Evolutionary conservation across 2,797 vertebrate species (phyloP).

Genomic region (Sebastes nivosus): DNA sequence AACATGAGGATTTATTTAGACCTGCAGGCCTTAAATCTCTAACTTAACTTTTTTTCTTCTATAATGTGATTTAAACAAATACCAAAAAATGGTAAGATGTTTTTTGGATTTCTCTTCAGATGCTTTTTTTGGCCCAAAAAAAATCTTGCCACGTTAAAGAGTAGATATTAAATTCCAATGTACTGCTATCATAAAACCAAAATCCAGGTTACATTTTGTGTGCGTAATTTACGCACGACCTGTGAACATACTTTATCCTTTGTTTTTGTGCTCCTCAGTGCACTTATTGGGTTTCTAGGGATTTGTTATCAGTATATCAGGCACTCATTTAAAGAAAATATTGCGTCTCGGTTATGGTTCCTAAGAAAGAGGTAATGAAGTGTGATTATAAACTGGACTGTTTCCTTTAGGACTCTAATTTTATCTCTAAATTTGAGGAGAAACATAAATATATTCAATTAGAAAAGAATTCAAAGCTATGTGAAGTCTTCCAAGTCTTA

Average conservation of each 20-base stretch:
- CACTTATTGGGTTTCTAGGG: not conserved
- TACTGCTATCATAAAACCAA: not conserved
- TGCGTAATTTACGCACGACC: conserved; percentile 58
- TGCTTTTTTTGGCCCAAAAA: not conserved
- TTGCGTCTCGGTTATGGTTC: not conserved
- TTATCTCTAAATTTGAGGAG: not conserved
- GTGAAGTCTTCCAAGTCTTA: not conserved
- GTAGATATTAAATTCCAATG: not conserved
- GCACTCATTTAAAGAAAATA: not conserved
- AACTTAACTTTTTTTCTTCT: conserved; percentile 5
- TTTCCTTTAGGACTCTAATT: not conserved
- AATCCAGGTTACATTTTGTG: not conserved
- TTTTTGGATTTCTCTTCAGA: not conserved
- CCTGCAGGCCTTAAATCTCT: not conserved
- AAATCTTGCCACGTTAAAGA: not conserved
- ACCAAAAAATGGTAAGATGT: not conserved
- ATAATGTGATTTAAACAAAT: not conserved
- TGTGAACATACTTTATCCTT: not conserved
- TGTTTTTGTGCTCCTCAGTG: not conserved
- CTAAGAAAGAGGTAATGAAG: not conserved
- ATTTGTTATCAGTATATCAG: not conserved
- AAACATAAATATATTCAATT: not conserved
- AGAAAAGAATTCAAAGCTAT: not conserved
- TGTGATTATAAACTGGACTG: not conserved
- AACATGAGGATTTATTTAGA: conserved; percentile 29